These are phyloP conservation scores for Rhaphigaster nebulosa DNA, from an alignment of 2,888 invertebrate species.

Conservation along the genomic window DNA sequence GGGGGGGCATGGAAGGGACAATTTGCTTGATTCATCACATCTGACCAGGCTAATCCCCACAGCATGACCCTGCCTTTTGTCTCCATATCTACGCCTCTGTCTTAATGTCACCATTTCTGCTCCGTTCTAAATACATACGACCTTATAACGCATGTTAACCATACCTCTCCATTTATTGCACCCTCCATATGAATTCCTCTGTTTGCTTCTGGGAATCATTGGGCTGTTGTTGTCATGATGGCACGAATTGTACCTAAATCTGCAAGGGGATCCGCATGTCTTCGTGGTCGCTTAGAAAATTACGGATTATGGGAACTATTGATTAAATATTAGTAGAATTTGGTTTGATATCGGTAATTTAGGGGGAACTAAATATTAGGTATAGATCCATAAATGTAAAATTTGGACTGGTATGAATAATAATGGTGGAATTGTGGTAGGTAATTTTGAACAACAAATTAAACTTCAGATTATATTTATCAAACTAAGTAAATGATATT, in stretches of 20 bases:
- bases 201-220: neutral
- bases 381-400: too few species aligned
- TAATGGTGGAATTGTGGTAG: too few species aligned
- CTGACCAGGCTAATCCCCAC: slow-evolving; percentile 40
- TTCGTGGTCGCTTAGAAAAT: too few species aligned
- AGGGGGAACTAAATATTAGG: too few species aligned
- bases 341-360: too few species aligned
- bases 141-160: neutral
- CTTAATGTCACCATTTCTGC: slow-evolving; percentile 6
- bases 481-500: too few species aligned
- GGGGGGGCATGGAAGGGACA: neutral
- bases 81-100: neutral
- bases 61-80: slow-evolving; percentile 30
- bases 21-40: slow-evolving; percentile 43
- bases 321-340: too few species aligned
- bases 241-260: neutral
- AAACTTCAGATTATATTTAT: too few species aligned
- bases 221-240: neutral
- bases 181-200: neutral
- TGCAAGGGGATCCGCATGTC: neutral
- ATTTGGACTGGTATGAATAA: too few species aligned
- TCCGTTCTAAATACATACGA: neutral
- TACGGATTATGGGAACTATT: too few species aligned
- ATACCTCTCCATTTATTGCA: slow-evolving; percentile 25
- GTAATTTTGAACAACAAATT: too few species aligned